Conservation (phyloP, 2,888 invertebrate species). For the Liodrosophila aerea region DNA sequence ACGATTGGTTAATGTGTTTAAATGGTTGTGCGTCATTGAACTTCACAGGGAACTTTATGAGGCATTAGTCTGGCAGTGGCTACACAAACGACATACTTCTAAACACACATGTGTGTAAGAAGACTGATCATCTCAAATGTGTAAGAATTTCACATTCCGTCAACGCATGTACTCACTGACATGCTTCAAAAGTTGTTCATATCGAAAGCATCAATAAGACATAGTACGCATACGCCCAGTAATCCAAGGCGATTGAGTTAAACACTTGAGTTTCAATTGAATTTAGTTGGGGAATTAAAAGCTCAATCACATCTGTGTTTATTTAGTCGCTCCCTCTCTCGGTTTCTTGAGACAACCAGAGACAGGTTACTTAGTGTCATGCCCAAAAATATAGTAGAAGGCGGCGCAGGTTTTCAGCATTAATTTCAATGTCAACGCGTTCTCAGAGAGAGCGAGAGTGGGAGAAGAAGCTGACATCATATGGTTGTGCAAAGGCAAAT, state of each 20-base stretch:
- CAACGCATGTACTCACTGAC: no score
- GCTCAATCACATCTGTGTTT: no score
- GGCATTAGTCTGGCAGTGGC: not conserved
- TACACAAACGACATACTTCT: no score
- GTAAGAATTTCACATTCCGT: no score
- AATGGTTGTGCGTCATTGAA: constrained; percentile 47
- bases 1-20: constrained; percentile 6
- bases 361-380: constrained; percentile 3
- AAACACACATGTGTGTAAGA: no score
- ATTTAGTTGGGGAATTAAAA: no score
- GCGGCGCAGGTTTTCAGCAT: constrained; percentile 22
- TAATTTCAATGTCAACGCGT: constrained; percentile 59
- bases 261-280: no score
- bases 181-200: no score
- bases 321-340: constrained; percentile 10
- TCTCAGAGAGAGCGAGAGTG: constrained; percentile 17
- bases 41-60: constrained; percentile 25
- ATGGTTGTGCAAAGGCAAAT: constrained; percentile 17
- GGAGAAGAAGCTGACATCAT: constrained; percentile 64
- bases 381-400: constrained; percentile 31
- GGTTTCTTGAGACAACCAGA: constrained; percentile 1
- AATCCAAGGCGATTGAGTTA: no score
- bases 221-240: no score
- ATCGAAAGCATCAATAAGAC: no score
- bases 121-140: no score